Evolutionary conservation across 2,113 vertebrate genomes (phyloP).

Genomic region (Nothocercus julius): DNA sequence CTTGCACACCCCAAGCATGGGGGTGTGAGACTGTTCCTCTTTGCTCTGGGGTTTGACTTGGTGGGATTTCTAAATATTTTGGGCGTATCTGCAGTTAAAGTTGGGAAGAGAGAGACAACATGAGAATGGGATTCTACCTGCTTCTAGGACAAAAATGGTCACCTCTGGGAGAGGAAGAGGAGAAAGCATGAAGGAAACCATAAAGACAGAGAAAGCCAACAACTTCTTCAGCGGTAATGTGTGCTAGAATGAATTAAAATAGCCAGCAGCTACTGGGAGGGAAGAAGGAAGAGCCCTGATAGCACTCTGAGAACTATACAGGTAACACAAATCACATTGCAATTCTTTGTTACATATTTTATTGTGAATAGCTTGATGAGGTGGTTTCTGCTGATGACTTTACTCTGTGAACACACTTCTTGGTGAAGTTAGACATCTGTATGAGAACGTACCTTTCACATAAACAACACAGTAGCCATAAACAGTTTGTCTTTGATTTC

Average conservation of each 20-base stretch:
- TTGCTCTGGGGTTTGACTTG: not conserved
- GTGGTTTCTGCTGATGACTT: not conserved
- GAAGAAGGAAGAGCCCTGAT: not conserved
- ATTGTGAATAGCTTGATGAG: not conserved
- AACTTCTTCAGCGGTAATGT: not conserved
- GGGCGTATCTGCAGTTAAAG: not conserved
- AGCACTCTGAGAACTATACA: not conserved
- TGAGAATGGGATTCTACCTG: not conserved
- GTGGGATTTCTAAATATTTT: not conserved
- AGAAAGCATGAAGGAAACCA: not conserved
- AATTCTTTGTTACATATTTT: not conserved
- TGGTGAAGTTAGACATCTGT: rapidly evolving
- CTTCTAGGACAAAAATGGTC: not conserved
- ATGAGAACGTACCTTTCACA: not conserved
- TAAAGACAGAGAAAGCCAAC: not conserved
- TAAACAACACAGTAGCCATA: not conserved
- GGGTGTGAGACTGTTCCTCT: not conserved
- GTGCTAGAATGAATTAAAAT: not conserved
- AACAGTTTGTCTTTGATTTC: not conserved
- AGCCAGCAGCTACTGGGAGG: not conserved
- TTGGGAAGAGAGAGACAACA: not conserved
- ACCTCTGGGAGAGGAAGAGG: not conserved
- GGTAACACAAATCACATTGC: not conserved
- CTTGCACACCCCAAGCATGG: not conserved
- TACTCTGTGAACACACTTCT: not conserved